Percentiles rank a stretch among this genome's conserved stretches.
These are phyloP conservation scores for Drosophila albomicans DNA, from an alignment of 1,140 invertebrate genomes.

Conservation along the genomic window DNA sequence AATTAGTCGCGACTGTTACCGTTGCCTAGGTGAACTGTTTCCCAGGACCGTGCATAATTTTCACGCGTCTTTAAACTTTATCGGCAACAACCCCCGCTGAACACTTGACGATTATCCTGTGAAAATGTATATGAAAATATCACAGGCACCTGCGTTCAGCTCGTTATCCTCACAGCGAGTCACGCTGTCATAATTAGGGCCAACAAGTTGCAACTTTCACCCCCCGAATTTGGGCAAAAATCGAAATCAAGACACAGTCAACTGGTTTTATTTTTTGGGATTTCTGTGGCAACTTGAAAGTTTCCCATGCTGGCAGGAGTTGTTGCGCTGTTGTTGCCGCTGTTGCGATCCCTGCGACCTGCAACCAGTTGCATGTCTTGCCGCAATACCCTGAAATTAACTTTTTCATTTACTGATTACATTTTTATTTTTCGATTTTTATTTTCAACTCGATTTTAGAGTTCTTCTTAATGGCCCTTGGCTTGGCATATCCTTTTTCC, in stretches of 20 bases:
- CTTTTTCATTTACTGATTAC: constrained; percentile 12
- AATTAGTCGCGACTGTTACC: constrained; percentile 35
- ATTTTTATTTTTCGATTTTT: neutral
- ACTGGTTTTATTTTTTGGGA: constrained; percentile 42
- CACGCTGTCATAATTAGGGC: constrained; percentile 46
- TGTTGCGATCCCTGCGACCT: constrained; percentile 4
- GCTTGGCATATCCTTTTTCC: constrained; percentile 65
- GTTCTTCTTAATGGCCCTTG: constrained; percentile 62
- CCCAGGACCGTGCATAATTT: constrained; percentile 60
- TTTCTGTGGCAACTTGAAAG: constrained; percentile 10
- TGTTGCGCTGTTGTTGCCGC: neutral
- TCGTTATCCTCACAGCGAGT: constrained; percentile 42
- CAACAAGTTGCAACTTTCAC: constrained; percentile 47
- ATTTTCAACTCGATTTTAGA: neutral
- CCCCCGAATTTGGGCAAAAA: constrained; percentile 15
- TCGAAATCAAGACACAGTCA: constrained; percentile 49
- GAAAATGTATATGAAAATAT: constrained; percentile 38
- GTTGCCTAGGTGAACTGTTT: constrained; percentile 63
- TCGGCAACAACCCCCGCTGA: constrained; percentile 38
- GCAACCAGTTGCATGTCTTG: constrained; percentile 18
- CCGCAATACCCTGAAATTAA: constrained; percentile 23
- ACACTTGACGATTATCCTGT: constrained; percentile 45
- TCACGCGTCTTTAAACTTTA: constrained; percentile 57
- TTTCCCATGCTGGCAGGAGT: constrained; percentile 41
- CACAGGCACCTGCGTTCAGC: constrained; percentile 28